Percentiles rank a stretch among this genome's conserved stretches.
These are phyloP conservation scores for Smittia aterrima DNA, from an alignment of 2,888 invertebrate species.

Conservation along the genomic window DNA sequence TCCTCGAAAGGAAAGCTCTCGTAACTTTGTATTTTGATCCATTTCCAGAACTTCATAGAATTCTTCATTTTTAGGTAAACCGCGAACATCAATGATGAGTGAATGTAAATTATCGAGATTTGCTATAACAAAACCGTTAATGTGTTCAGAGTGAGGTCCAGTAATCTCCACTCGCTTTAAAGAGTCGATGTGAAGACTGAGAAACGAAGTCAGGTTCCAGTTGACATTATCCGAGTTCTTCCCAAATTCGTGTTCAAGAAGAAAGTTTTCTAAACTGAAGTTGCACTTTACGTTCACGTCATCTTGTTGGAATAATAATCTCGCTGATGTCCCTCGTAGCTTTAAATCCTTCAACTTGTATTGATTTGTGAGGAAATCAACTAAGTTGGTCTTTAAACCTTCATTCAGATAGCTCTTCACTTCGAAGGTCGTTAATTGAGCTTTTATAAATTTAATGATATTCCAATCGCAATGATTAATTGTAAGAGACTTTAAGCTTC, in stretches of 20 bases:
- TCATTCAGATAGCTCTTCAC: slow-evolving; percentile 31
- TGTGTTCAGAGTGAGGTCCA: slow-evolving; percentile 1
- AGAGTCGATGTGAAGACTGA: background rate
- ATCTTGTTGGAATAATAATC: slow-evolving; percentile 16
- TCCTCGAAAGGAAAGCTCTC: background rate
- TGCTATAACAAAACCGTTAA: background rate
- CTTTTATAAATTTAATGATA: slow-evolving; percentile 10
- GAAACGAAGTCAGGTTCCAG: background rate
- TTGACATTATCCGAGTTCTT: slow-evolving; percentile 26
- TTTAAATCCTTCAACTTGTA: background rate
- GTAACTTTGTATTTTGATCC: background rate
- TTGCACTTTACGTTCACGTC: background rate
- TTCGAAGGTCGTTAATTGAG: background rate
- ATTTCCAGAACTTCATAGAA: slow-evolving; percentile 11
- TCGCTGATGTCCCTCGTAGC: slow-evolving; percentile 13
- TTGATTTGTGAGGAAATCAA: background rate
- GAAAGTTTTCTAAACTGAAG: background rate
- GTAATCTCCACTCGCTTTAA: background rate
- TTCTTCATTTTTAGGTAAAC: slow-evolving; percentile 2
- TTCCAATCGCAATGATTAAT: slow-evolving; percentile 26
- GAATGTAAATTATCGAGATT: background rate
- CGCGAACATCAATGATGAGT: background rate
- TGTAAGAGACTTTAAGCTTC: background rate
- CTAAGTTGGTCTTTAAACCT: background rate
- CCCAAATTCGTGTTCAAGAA: slow-evolving; percentile 17